Conservation (phyloP, 2,797 vertebrate genomes). For the Pseudopleuronectes americanus region DNA sequence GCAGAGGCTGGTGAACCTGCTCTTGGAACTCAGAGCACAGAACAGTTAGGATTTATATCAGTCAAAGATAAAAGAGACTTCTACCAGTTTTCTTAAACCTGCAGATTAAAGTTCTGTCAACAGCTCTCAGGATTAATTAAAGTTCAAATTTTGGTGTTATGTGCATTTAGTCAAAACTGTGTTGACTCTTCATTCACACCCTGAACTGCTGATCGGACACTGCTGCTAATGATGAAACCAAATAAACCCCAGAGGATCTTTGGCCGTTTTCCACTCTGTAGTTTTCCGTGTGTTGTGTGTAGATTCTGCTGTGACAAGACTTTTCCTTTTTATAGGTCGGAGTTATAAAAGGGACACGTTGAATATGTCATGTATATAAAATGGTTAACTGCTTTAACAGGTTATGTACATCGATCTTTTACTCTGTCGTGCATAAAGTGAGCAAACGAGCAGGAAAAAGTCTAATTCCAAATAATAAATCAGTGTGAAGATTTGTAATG, state of each 20-base stretch:
- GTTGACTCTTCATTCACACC: background rate
- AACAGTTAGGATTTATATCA: background rate
- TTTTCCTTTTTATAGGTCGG: background rate
- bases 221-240: slow-evolving; percentile 12
- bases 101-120: background rate
- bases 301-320: slow-evolving; percentile 4
- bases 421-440: background rate
- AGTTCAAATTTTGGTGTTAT: no score
- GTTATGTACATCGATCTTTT: background rate
- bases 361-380: slow-evolving; percentile 7
- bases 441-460: no score
- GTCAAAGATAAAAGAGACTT: no score
- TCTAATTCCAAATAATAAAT: no score
- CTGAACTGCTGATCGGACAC: slow-evolving; percentile 3
- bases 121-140: background rate
- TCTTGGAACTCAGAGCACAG: slow-evolving; percentile 17
- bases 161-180: no score
- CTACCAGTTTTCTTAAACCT: no score
- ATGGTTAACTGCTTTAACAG: slow-evolving; percentile 10
- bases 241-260: slow-evolving; percentile 8
- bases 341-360: slow-evolving; percentile 2
- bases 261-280: slow-evolving; percentile 31
- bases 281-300: slow-evolving; percentile 21
- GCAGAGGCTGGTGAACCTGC: slow-evolving; percentile 42
- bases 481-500: no score